Percentiles rank a stretch among this genome's conserved stretches.
These are phyloP conservation scores for Ylistrum balloti DNA, from an alignment of 1,140 invertebrate genomes.

Conservation along the genomic window DNA sequence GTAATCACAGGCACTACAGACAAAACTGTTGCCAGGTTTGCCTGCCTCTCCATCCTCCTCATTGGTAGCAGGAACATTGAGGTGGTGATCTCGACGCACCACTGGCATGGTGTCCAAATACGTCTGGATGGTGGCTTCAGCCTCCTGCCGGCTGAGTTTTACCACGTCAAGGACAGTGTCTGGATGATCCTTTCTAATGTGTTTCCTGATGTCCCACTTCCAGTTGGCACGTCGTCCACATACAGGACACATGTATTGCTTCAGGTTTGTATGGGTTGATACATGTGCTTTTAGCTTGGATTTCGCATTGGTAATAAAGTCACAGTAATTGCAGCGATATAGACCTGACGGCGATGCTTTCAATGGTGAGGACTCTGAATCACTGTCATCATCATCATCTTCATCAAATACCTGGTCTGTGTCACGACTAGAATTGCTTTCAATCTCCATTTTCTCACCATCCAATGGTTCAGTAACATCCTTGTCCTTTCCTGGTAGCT, in stretches of 20 bases:
- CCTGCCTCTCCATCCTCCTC: neutral
- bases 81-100: conserved; percentile 73
- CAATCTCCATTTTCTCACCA: conserved; percentile 13
- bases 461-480: neutral
- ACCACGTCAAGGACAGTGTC: conserved; percentile 74
- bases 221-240: conserved; percentile 80
- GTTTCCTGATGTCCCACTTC: conserved; percentile 82
- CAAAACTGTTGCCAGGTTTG: conserved; percentile 58
- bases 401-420: conserved; percentile 5
- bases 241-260: conserved; percentile 80
- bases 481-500: conserved; percentile 48
- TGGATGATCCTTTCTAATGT: conserved; percentile 79
- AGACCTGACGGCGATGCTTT: conserved; percentile 56
- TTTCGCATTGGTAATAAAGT: conserved; percentile 74
- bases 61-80: conserved; percentile 61
- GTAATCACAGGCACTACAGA: conserved; percentile 94
- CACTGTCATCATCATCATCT: conserved; percentile 45
- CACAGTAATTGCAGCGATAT: conserved; percentile 77
- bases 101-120: conserved; percentile 76
- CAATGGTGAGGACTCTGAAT: conserved; percentile 56
- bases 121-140: conserved; percentile 78
- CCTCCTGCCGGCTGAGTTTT: conserved; percentile 77
- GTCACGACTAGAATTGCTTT: neutral
- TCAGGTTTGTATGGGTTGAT: conserved; percentile 79
- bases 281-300: conserved; percentile 79